Base-by-base conservation (phyloP, 1,140 invertebrate genomes). In the Drosophila azteca region DNA sequence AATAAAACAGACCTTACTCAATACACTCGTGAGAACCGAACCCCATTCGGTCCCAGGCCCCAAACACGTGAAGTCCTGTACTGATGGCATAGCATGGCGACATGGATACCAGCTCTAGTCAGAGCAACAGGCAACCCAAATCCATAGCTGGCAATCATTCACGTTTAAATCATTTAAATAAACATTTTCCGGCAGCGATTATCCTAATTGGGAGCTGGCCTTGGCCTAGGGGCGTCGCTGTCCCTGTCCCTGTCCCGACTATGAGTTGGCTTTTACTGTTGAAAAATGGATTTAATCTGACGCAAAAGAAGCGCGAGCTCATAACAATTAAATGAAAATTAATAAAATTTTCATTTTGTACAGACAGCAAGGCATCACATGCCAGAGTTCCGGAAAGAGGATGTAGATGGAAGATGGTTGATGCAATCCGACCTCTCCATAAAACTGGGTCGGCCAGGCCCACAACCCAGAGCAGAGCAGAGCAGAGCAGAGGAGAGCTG, bases 171-270 rank as follows among this genome's bases (percentile, higher is more conserved):
- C 17, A 87, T 89, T 90, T 90, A 90, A 90, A 90, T 90, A 83
- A 90, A 90, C 89, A 90, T 90, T 90, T 90, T 84, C 89, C 88
- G 69, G 54, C 71, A 62, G 53, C 81, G 89, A 90, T 90, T 90
- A 90, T 90, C 79, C 79, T 87, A 89, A 90, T 88, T 90, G 77
- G 60, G 74, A 82, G 81, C 67, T 62, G 70, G 72, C 60, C 17
- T 20, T 20, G 17, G 0, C 77, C 24, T 46, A 61, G 26, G 45
- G 17, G 17, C 17, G 17, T 0, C 17, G 17, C 17, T 20, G 17
- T 20, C 17, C 46, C 45, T 17, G 11, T 46, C 17, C 24, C 3
- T 26, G 15, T 2, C 9, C 45, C 5, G 17, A 20, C 17, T 20
- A 1, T 50, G 57, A 43, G 22, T 79, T 54, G 3, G 4, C 24